These are phyloP conservation scores for Arenaria interpres DNA, from an alignment of 2,113 vertebrate genomes.

Conservation along the genomic window DNA sequence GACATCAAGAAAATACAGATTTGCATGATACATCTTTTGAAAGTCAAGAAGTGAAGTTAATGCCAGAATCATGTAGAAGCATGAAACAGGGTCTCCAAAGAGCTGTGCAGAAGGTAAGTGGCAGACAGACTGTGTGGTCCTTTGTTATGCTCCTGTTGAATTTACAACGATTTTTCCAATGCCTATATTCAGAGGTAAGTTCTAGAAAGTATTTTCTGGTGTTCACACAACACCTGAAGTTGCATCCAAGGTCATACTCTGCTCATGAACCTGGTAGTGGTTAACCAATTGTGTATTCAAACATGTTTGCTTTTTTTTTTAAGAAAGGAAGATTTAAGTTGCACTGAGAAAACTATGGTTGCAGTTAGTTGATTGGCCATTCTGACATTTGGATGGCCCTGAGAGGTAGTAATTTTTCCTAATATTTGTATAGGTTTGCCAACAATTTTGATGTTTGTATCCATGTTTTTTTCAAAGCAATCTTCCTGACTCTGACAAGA, in stretches of 20 bases:
- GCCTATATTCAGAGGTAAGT: not conserved
- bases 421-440: not conserved
- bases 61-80: constrained; percentile 76
- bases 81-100: constrained; percentile 77
- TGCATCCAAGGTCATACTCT: not conserved
- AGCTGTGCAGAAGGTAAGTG: constrained; percentile 75
- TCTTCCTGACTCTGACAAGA: not conserved
- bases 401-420: not conserved
- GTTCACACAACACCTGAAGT: not conserved
- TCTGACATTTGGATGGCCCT: not conserved
- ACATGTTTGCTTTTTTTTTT: not conserved
- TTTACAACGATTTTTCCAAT: not conserved
- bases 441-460: not conserved
- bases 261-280: not conserved
- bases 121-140: not conserved
- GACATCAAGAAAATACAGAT: constrained; percentile 68
- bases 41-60: constrained; percentile 66
- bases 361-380: not conserved
- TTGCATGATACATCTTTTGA: constrained; percentile 70
- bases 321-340: not conserved
- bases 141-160: not conserved
- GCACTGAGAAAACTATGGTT: not conserved
- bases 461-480: not conserved
- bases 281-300: not conserved
- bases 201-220: not conserved